A percentile compares a stretch with the other conserved stretches of the same genome.
Evolutionary conservation across 2,797 vertebrate species (phyloP).

Genomic region (Gymnothorax reevesii): DNA sequence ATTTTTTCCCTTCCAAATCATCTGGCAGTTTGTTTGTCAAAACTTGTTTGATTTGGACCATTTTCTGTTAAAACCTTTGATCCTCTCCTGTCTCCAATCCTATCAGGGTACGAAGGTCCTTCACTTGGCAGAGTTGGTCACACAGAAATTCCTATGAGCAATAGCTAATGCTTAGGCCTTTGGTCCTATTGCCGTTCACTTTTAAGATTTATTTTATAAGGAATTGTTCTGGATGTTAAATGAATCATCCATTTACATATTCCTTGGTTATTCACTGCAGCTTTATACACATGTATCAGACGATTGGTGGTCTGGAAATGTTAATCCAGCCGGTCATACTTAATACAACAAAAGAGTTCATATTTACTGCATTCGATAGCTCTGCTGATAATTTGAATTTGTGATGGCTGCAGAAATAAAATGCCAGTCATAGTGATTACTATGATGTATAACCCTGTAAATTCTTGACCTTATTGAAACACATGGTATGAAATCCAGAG

Average conservation of each 20-base stretch:
- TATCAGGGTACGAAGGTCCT: too few relatives aligned
- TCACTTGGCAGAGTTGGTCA: too few relatives aligned
- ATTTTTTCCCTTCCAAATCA: too few relatives aligned
- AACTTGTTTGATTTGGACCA: too few relatives aligned
- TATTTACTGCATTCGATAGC: background rate
- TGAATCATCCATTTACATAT: background rate
- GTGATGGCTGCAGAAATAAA: background rate
- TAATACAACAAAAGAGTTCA: background rate
- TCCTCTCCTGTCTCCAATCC: too few relatives aligned
- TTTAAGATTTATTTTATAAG: too few relatives aligned
- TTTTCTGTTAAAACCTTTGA: too few relatives aligned
- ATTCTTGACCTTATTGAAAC: background rate
- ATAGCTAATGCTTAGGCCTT: too few relatives aligned
- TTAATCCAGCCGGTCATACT: background rate
- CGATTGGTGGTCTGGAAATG: background rate
- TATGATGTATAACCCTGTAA: background rate
- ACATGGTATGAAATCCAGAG: background rate
- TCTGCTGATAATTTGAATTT: background rate
- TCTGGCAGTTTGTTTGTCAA: too few relatives aligned
- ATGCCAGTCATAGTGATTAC: background rate
- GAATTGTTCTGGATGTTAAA: too few relatives aligned
- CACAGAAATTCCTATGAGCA: too few relatives aligned
- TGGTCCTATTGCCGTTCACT: too few relatives aligned
- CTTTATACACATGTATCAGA: background rate
- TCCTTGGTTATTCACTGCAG: background rate